phyloP scores from a whole-genome alignment of 2,797 vertebrate genomes.

The Sebastes diploproa region DNA sequence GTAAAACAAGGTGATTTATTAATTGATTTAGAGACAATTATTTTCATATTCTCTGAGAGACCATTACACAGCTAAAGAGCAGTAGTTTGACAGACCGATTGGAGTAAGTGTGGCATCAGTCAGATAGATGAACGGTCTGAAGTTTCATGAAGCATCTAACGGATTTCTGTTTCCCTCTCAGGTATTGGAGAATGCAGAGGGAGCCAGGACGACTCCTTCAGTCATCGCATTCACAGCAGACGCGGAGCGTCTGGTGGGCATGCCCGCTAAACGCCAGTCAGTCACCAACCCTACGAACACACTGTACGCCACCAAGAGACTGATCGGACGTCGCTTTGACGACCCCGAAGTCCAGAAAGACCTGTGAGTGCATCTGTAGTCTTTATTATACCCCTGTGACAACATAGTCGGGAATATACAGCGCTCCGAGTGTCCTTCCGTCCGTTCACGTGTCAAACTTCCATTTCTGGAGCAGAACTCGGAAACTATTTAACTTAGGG shows the following conservation, averaged over 20 bases:
- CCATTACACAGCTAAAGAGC: too few species aligned
- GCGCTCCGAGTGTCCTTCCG: too few species aligned
- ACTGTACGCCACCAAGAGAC: constrained; percentile 95
- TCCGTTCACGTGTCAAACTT: too few species aligned
- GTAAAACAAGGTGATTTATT: not conserved
- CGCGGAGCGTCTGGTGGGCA: constrained; percentile 93
- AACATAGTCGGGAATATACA: too few species aligned
- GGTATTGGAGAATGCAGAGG: constrained; percentile 97
- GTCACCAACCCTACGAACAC: constrained; percentile 98
- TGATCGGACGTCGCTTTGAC: constrained; percentile 94
- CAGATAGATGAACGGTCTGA: not conserved
- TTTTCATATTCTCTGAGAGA: not conserved
- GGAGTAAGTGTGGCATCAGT: not conserved
- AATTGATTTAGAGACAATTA: not conserved
- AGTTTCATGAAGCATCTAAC: not conserved
- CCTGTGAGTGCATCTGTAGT: constrained; percentile 82
- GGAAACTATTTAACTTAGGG: too few species aligned
- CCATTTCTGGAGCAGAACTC: too few species aligned
- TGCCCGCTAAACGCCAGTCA: constrained; percentile 96
- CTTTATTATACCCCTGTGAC: too few species aligned
- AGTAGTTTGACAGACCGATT: not conserved
- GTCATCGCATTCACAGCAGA: constrained; percentile 93
- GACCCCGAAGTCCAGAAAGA: constrained; percentile 97
- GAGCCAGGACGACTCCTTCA: constrained; percentile 96
- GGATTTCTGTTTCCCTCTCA: constrained; percentile 39